Percentiles rank a stretch among this genome's conserved stretches.
These are phyloP conservation scores for Eptesicus fuscus DNA, from an alignment of 2,113 vertebrate genomes.

Conservation along the genomic window DNA sequence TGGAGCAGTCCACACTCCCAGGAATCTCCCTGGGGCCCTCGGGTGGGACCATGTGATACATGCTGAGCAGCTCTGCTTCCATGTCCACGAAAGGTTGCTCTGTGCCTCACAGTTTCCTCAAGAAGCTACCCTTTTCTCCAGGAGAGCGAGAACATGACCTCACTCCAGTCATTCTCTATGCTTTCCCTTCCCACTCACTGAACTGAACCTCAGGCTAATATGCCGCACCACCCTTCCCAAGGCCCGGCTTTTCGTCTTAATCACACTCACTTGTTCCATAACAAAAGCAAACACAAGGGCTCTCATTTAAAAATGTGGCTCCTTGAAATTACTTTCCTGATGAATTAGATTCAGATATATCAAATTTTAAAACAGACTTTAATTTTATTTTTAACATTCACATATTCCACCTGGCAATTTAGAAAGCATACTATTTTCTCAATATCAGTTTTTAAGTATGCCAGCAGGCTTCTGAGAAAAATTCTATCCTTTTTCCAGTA, in stretches of 20 bases:
- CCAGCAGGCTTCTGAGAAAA: conserved; percentile 7
- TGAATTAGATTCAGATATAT: neutral
- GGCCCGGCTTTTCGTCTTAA: neutral
- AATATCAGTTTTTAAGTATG: neutral
- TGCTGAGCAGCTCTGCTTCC: neutral
- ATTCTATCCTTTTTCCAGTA: neutral
- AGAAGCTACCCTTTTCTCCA: neutral
- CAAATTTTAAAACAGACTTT: neutral
- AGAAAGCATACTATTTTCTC: conserved; percentile 11
- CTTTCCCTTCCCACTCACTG: neutral
- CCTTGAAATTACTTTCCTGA: conserved; percentile 28
- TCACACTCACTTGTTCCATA: neutral
- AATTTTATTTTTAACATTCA: conserved; percentile 26
- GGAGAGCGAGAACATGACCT: neutral
- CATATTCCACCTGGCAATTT: neutral
- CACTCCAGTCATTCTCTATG: neutral
- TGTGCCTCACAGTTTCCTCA: neutral
- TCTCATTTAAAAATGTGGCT: neutral
- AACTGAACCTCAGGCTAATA: neutral
- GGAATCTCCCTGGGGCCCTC: neutral
- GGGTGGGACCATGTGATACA: neutral
- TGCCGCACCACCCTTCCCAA: neutral
- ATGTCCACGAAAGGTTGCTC: rapidly evolving
- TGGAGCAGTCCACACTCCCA: neutral
- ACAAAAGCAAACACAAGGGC: neutral